These are phyloP conservation scores for Rhagoletis zephyria DNA, from an alignment of 1,140 invertebrate genomes.

Conservation along the genomic window DNA sequence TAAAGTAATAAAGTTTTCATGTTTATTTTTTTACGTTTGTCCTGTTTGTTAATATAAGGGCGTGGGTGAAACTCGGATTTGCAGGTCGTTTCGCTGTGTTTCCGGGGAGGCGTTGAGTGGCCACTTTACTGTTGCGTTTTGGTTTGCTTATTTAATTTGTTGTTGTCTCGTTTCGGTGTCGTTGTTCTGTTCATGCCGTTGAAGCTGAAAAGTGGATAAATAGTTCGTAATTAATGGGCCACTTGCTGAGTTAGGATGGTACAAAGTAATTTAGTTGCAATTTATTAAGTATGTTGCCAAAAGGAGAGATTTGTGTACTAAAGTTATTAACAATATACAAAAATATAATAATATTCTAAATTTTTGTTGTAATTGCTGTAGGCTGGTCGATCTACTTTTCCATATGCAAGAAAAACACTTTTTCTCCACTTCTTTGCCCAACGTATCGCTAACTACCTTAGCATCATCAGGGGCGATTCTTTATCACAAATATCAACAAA, in stretches of 20 bases:
- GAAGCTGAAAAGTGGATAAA: slow-evolving; percentile 47
- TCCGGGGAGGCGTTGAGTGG: background rate
- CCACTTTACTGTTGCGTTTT: background rate
- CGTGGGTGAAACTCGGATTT: background rate
- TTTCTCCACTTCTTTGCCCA: no score
- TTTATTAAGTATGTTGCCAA: background rate
- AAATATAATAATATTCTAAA: no score
- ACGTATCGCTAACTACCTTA: no score
- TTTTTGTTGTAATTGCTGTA: no score
- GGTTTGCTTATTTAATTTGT: background rate
- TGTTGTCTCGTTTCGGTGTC: background rate
- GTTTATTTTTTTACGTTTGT: background rate
- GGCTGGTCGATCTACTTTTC: no score
- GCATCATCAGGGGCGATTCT: no score
- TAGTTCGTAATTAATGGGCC: slow-evolving; percentile 23
- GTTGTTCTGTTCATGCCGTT: background rate
- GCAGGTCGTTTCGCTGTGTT: background rate
- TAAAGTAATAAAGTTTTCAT: slow-evolving; percentile 25
- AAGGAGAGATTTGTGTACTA: no score
- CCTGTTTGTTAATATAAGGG: no score
- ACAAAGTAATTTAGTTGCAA: background rate
- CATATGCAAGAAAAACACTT: no score
- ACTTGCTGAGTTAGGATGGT: background rate
- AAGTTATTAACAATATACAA: no score
- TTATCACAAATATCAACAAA: no score